These are phyloP conservation scores for Tauraco hartlaubi DNA, from an alignment of 2,797 vertebrate genomes.

Conservation along the genomic window DNA sequence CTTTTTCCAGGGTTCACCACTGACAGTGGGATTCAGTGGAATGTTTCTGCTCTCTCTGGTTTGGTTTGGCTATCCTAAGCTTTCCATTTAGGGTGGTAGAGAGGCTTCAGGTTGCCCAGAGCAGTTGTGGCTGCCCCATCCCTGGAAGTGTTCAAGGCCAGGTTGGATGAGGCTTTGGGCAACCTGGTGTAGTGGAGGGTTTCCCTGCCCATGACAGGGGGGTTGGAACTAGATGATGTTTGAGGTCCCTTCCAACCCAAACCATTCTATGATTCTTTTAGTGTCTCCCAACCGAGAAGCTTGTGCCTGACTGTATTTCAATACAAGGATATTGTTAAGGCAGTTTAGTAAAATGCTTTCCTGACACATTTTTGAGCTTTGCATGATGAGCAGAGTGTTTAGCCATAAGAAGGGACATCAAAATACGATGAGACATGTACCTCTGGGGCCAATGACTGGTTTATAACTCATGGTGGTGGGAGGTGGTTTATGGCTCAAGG, in stretches of 20 bases:
- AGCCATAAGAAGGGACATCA: neutral
- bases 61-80: neutral
- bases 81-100: neutral
- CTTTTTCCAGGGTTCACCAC: neutral
- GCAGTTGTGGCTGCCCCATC: too few relatives aligned
- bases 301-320: neutral
- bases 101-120: too few relatives aligned
- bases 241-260: too few relatives aligned
- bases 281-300: neutral
- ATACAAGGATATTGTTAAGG: neutral
- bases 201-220: too few relatives aligned
- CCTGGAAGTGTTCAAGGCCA: too few relatives aligned
- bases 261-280: neutral
- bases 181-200: too few relatives aligned
- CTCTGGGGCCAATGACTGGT: neutral
- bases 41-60: neutral
- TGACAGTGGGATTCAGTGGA: neutral
- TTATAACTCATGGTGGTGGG: neutral
- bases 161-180: too few relatives aligned
- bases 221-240: too few relatives aligned
- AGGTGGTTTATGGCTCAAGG: neutral
- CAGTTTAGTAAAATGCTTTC: neutral
- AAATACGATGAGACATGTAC: neutral
- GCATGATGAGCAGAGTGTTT: neutral
- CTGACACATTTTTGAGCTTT: neutral